Evolutionary conservation across 2,797 vertebrate genomes (phyloP).

Genomic region (Catamblyrhynchus diadema): DNA sequence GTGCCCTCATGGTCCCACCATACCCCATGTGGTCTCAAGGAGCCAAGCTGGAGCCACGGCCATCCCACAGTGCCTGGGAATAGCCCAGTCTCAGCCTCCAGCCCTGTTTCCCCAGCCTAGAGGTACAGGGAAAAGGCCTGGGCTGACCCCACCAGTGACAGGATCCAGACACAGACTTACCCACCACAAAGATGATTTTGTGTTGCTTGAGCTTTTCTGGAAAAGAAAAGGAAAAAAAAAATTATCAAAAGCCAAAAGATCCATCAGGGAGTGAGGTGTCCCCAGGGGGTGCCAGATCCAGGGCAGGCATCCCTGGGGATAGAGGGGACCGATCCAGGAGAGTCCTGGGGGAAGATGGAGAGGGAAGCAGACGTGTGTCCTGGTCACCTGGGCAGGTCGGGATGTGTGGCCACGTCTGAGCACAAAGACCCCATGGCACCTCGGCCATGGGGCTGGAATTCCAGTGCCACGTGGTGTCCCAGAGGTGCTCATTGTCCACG

Average conservation of each 20-base stretch:
- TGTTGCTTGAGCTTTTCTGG: conserved; percentile 93
- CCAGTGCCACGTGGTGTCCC: neutral
- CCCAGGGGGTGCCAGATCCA: neutral
- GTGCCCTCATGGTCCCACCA: neutral
- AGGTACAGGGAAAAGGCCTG: neutral
- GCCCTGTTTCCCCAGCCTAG: neutral
- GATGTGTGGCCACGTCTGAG: neutral
- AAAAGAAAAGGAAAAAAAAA: neutral
- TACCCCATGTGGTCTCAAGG: rapidly evolving
- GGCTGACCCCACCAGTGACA: neutral
- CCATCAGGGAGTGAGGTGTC: rapidly evolving
- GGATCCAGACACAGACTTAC: conserved; percentile 77
- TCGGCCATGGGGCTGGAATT: neutral
- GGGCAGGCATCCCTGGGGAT: neutral
- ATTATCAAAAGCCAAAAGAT: neutral
- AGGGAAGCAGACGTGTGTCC: neutral
- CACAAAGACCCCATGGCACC: neutral
- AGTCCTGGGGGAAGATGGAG: neutral
- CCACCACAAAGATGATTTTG: conserved; percentile 98
- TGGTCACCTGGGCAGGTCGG: neutral
- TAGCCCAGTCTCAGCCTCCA: neutral
- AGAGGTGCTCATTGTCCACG: neutral
- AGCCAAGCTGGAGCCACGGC: neutral
- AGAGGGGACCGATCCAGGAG: neutral
- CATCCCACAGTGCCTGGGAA: neutral